Evolutionary conservation across 2,888 invertebrate genomes (phyloP).

Genomic region (Macaria notata): DNA sequence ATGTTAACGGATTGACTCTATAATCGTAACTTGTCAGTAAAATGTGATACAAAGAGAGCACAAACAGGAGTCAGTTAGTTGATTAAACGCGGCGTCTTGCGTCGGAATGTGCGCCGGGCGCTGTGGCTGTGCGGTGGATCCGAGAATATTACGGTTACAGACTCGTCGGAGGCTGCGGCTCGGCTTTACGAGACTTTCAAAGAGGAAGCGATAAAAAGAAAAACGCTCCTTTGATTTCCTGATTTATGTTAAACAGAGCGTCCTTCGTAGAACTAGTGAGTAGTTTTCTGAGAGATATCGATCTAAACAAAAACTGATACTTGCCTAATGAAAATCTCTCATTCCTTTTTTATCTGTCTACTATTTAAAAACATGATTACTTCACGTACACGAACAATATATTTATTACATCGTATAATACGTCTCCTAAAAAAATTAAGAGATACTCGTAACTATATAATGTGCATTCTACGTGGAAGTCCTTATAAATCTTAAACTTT

Average conservation of each 20-base stretch:
- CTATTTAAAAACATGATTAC: too few relatives aligned
- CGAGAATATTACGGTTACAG: constrained; percentile 46
- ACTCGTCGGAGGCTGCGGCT: constrained; percentile 37
- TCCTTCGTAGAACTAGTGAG: constrained; percentile 25
- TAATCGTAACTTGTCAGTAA: constrained; percentile 1
- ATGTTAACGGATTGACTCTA: too few relatives aligned
- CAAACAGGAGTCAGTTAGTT: constrained; percentile 49
- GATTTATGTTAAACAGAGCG: constrained; percentile 48
- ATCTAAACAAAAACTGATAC: too few relatives aligned
- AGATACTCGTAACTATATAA: too few relatives aligned
- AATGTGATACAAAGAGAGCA: neutral
- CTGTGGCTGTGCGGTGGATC: constrained; percentile 39
- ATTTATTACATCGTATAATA: too few relatives aligned
- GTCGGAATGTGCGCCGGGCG: constrained; percentile 41
- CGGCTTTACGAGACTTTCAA: constrained; percentile 49
- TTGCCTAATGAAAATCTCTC: too few relatives aligned
- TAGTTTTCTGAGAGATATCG: constrained; percentile 14
- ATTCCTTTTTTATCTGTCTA: too few relatives aligned
- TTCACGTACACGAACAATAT: too few relatives aligned
- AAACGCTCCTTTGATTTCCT: constrained; percentile 54
- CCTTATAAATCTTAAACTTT: too few relatives aligned
- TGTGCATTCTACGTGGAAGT: too few relatives aligned
- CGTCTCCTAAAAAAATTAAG: too few relatives aligned
- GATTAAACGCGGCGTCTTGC: constrained; percentile 61
- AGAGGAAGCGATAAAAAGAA: constrained; percentile 52